Conservation (phyloP, 2,113 vertebrate genomes). For the Silurus glanis region DNA sequence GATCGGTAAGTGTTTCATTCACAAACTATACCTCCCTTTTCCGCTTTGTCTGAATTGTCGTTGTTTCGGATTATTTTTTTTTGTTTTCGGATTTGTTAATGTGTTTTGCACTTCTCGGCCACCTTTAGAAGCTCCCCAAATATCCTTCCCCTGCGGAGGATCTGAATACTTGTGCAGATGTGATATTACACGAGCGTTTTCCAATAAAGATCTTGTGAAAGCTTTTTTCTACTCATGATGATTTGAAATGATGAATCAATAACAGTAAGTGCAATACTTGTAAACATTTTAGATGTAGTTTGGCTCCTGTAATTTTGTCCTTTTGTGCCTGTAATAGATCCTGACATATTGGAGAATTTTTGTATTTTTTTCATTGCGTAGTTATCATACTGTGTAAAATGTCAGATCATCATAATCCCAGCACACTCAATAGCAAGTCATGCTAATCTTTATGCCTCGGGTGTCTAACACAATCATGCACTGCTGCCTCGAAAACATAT, state of each 20-base stretch:
- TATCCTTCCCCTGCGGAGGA: not conserved
- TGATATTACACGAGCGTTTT: not conserved
- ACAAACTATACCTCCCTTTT: too few relatives aligned
- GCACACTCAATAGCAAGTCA: constrained; percentile 1
- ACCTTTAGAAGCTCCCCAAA: too few relatives aligned
- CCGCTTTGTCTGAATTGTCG: too few relatives aligned
- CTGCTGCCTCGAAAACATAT: constrained; percentile 27
- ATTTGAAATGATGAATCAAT: not conserved
- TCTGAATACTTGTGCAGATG: not conserved
- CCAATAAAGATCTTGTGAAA: not conserved
- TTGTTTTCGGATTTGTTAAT: too few relatives aligned
- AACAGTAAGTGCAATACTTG: not conserved
- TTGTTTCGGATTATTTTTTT: too few relatives aligned
- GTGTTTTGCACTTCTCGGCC: too few relatives aligned
- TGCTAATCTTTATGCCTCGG: constrained; percentile 38
- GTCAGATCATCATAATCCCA: constrained; percentile 18
- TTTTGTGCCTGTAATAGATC: not conserved
- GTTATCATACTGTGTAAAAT: constrained; percentile 22
- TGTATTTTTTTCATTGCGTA: constrained; percentile 31
- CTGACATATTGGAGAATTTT: constrained; percentile 49
- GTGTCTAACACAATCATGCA: constrained; percentile 14
- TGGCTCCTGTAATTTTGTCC: not conserved
- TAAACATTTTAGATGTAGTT: not conserved
- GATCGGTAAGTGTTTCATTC: too few relatives aligned
- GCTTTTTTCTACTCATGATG: not conserved